A percentile compares a stretch with the other conserved stretches of the same genome.
Evolutionary conservation across 1,140 invertebrate species (phyloP).

Genomic region (Thalassaphorura encarpata): DNA sequence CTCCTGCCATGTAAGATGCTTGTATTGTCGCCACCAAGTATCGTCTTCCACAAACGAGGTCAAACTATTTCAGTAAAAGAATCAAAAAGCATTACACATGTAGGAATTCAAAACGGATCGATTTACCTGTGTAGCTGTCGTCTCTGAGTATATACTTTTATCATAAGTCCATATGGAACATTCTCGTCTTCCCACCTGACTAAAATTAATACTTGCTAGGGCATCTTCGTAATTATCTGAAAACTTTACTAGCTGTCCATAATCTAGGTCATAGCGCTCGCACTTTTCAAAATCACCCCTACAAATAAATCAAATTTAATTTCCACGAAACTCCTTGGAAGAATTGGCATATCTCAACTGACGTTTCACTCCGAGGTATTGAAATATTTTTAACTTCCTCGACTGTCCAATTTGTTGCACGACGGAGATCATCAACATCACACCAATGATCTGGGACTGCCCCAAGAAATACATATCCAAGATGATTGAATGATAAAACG

Average conservation of each 20-base stretch:
- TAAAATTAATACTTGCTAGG: not conserved
- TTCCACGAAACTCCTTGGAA: not conserved
- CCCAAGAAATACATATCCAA: constrained; percentile 27
- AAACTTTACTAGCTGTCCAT: not conserved
- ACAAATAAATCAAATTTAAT: not conserved
- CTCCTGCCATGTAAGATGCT: constrained; percentile 26
- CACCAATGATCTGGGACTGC: constrained; percentile 34
- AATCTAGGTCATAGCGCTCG: constrained; percentile 8
- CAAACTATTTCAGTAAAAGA: constrained; percentile 28
- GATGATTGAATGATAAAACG: constrained; percentile 37
- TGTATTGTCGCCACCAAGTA: constrained; percentile 26
- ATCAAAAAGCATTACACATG: not conserved
- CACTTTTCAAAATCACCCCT: constrained; percentile 1
- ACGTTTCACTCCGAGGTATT: constrained; percentile 4
- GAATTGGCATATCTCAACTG: not conserved
- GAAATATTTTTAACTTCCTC: constrained; percentile 6
- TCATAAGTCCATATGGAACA: constrained; percentile 18
- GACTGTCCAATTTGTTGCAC: constrained; percentile 17
- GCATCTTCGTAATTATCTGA: constrained; percentile 10
- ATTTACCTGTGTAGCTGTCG: constrained; percentile 9
- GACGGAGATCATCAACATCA: constrained; percentile 5
- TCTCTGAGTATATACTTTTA: constrained; percentile 2
- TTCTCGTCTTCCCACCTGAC: not conserved
- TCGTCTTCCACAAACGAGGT: constrained; percentile 29
- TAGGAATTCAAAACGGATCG: not conserved